phyloP scores from a whole-genome alignment of 2,113 vertebrate genomes.

The Chionis minor region DNA sequence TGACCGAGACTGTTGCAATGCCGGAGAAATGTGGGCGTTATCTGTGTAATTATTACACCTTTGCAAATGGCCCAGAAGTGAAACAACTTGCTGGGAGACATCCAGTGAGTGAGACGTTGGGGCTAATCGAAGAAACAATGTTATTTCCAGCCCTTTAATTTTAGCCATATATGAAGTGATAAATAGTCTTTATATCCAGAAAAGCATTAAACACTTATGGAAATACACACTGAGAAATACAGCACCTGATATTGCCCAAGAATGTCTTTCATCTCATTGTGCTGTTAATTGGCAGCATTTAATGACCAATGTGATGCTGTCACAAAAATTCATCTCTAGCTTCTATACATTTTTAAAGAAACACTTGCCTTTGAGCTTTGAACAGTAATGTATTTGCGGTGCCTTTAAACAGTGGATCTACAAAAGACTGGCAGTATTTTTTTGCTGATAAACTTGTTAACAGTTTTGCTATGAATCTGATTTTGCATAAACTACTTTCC shows the following conservation, averaged over 20 bases:
- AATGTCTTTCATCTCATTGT: not conserved
- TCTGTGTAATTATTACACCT: not conserved
- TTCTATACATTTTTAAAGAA: not conserved
- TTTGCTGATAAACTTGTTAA: not conserved
- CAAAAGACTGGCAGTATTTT: not conserved
- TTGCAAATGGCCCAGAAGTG: not conserved
- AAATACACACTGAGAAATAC: not conserved
- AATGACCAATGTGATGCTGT: not conserved
- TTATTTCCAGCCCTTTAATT: not conserved
- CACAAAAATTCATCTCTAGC: not conserved
- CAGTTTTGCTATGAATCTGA: accelerated
- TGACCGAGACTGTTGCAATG: not conserved
- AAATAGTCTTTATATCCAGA: not conserved
- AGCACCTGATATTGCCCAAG: not conserved
- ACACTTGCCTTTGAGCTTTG: not conserved
- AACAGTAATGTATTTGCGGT: not conserved
- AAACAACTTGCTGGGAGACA: not conserved
- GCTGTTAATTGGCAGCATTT: not conserved
- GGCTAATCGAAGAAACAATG: not conserved
- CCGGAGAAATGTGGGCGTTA: not conserved
- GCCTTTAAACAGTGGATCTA: not conserved
- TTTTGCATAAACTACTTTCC: not conserved
- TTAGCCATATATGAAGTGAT: not conserved
- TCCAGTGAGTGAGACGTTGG: not conserved
- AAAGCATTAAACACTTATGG: not conserved